Percentiles rank a stretch among this genome's conserved stretches.
Evolutionary conservation across 2,888 invertebrate species (phyloP).

Genomic region (Heteromurus nitidus): DNA sequence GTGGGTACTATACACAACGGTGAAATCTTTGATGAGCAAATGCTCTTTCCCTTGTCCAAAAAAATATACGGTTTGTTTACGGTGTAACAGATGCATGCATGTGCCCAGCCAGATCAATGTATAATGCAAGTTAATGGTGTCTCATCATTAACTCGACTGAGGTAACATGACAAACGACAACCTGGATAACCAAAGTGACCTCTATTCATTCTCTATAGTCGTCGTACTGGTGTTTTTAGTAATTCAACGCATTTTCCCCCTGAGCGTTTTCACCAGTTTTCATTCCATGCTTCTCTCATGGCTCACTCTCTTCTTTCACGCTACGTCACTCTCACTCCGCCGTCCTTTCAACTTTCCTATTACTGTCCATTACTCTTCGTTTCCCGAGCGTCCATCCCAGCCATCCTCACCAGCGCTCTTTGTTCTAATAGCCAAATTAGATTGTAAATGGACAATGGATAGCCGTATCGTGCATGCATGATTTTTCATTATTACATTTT

Average conservation of each 20-base stretch:
- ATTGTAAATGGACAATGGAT: background rate
- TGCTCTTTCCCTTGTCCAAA: too few species aligned
- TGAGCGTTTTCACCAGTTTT: background rate
- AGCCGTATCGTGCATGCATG: background rate
- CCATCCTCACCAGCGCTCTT: background rate
- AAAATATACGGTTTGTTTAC: too few species aligned
- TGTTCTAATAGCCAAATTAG: background rate
- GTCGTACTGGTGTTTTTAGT: slow-evolving; percentile 28
- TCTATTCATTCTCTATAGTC: slow-evolving; percentile 37
- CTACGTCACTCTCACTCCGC: slow-evolving; percentile 2
- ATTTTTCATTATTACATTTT: too few species aligned
- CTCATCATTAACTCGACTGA: slow-evolving; percentile 32
- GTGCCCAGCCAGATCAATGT: slow-evolving; percentile 23
- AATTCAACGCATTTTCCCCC: background rate
- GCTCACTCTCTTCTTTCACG: slow-evolving; percentile 5
- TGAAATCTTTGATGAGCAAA: too few species aligned
- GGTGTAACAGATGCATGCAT: slow-evolving; percentile 9
- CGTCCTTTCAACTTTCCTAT: slow-evolving; percentile 39
- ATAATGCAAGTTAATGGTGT: slow-evolving; percentile 44
- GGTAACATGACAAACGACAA: slow-evolving; percentile 50
- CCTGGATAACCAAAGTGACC: slow-evolving; percentile 49
- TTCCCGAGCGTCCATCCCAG: slow-evolving; percentile 20
- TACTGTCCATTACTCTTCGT: slow-evolving; percentile 60
- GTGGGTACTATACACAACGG: too few species aligned
- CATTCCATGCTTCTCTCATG: background rate